Evolutionary conservation across 2,888 invertebrate species (phyloP).

Genomic region (Agonum fuliginosum): DNA sequence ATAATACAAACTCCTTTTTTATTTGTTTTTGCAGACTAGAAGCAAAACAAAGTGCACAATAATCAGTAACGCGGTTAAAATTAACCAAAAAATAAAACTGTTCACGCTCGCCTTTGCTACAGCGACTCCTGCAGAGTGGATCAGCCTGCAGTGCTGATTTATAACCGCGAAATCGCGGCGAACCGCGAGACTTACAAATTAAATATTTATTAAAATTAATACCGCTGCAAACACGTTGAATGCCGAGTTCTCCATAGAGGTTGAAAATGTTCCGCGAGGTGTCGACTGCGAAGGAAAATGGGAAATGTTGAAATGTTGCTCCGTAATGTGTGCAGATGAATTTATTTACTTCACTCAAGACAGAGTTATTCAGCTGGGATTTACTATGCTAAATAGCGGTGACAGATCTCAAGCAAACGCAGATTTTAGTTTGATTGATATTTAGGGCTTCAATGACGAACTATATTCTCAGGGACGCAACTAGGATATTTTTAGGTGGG

Average conservation of each 20-base stretch:
- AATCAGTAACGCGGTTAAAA: constrained; percentile 40
- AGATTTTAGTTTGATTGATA: too few relatives aligned
- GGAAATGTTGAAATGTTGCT: not conserved
- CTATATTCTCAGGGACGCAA: too few relatives aligned
- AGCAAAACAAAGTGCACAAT: constrained; percentile 21
- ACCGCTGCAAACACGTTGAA: constrained; percentile 37
- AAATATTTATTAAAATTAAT: constrained; percentile 52
- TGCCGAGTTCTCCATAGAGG: not conserved
- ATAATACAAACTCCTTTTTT: too few relatives aligned
- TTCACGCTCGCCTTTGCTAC: constrained; percentile 5
- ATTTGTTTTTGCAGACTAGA: too few relatives aligned
- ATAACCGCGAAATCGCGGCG: constrained; percentile 33
- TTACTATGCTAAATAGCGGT: constrained; percentile 31
- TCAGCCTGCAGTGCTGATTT: constrained; percentile 38
- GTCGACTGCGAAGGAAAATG: not conserved
- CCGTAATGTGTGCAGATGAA: constrained; percentile 16
- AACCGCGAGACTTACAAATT: constrained; percentile 33
- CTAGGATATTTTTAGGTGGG: too few relatives aligned
- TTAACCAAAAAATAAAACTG: constrained; percentile 33
- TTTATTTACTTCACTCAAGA: constrained; percentile 7
- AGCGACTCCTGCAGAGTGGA: constrained; percentile 27
- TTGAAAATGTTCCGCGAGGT: not conserved
- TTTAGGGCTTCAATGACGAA: too few relatives aligned
- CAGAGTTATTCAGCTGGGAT: constrained; percentile 15
- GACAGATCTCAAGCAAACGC: too few relatives aligned